These are phyloP conservation scores for Thecophora atra DNA, from an alignment of 2,888 invertebrate species.

Conservation along the genomic window DNA sequence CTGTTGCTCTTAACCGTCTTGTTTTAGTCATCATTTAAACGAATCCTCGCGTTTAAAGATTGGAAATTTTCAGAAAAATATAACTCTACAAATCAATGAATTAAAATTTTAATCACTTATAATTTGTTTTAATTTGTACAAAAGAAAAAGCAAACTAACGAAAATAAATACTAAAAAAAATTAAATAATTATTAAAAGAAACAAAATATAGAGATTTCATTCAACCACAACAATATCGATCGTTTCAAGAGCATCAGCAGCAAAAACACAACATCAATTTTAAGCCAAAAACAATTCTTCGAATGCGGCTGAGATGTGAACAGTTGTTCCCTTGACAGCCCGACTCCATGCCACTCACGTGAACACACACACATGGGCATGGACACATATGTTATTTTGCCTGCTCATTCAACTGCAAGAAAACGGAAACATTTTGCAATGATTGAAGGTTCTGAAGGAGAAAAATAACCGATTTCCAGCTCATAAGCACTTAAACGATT, in stretches of 20 bases:
- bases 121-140: neutral
- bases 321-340: neutral
- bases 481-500: too few relatives aligned
- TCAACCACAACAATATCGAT: neutral
- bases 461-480: too few relatives aligned
- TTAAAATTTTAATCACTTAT: too few relatives aligned
- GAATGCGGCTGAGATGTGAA: constrained; percentile 4
- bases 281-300: neutral
- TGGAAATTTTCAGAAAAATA: too few relatives aligned
- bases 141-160: neutral
- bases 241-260: constrained; percentile 22
- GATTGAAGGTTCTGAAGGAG: neutral
- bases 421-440: neutral
- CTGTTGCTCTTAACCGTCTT: constrained; percentile 9
- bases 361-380: neutral
- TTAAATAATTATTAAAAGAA: neutral
- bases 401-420: neutral
- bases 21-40: neutral
- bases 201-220: neutral
- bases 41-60: neutral
- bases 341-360: neutral
- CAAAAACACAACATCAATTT: constrained; percentile 11
- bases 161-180: neutral
- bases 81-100: too few relatives aligned
- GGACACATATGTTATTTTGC: neutral